Evolutionary conservation across 2,888 invertebrate genomes (phyloP), one percentile per base, ranked within the genome.

Genomic region (Cylindroiulus punctatus): DNA sequence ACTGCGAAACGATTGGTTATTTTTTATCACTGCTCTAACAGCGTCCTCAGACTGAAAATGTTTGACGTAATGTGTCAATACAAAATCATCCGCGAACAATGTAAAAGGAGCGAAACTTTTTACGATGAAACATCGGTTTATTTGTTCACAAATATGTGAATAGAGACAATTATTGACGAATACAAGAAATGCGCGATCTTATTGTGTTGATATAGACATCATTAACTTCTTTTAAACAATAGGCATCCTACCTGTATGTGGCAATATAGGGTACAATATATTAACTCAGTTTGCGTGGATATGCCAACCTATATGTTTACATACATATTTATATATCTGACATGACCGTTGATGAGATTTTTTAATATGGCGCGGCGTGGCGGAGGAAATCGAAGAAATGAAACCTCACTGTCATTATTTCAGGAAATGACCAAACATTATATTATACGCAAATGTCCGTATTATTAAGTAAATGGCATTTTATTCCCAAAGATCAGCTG

Each of bases 291-390:
- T 26, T 65, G 65, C 10, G 12, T 26, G 26, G 30, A 65, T 65
- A 65, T 65, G 65, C 65, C 65, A 26, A 65, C 65, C 65, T 65
- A 65, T 65, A 26, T 65, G n/a, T n/a, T n/a, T n/a, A n/a, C n/a
- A 65, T 65, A 65, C 65, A 65, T 65, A 65, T 65, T 65, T 65
- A 65, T 65, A 65, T 65, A 65, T 65, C 65, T 65, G 26, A 65
- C 26, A 12, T 65, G 26, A 26, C 26, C 26, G 26, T 26, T 3
- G 65, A 26, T 65, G 65, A 65, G 22, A 22, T 65, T 65, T 65
- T 65, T 65, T n/a, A n/a, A n/a, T n/a, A n/a, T n/a, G n/a, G n/a
- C n/a, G 8, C 26, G n/a, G 26, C 26, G 26, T 14, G 26, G 12
- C 65, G 26, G 26, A 65, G 26, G n/a, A 65, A 12, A 57, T 57